These are phyloP conservation scores for Halichoerus grypus DNA, from an alignment of 2,113 vertebrate species.

Conservation along the genomic window DNA sequence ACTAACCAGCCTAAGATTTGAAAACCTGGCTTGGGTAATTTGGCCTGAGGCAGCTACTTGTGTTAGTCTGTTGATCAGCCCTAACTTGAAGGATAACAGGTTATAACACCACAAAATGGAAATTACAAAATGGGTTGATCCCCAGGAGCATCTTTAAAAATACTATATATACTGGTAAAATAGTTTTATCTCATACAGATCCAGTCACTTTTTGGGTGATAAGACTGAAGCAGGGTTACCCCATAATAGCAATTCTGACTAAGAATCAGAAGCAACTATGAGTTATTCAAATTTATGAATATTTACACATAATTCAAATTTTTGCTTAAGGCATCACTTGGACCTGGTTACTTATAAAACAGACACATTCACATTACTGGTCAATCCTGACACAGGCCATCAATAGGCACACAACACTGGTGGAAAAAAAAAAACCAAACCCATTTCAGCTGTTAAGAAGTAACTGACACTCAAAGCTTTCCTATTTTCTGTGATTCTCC, in stretches of 20 bases:
- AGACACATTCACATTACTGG: not conserved
- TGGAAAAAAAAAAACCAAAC: not conserved
- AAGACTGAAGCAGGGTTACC: not conserved
- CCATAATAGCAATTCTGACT: not conserved
- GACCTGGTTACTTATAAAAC: conserved; percentile 8
- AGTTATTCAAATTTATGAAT: conserved; percentile 26
- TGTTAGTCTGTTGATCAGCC: not conserved
- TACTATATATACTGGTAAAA: not conserved
- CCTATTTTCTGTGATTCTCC: not conserved
- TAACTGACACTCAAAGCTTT: not conserved
- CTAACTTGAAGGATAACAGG: conserved; percentile 40
- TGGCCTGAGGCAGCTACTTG: not conserved
- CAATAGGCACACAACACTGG: not conserved
- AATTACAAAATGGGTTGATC: conserved; percentile 6
- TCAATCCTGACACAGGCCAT: not conserved
- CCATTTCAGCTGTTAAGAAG: not conserved
- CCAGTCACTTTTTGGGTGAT: not conserved
- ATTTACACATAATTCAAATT: conserved; percentile 1
- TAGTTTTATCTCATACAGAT: not conserved
- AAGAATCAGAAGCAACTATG: not conserved
- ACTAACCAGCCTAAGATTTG: conserved; percentile 31
- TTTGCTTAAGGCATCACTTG: conserved; percentile 36
- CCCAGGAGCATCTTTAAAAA: conserved; percentile 5
- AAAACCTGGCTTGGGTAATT: not conserved
- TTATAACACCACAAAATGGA: conserved; percentile 17